Conservation (phyloP, 2,113 vertebrate species). For the Phylloscopus trochilus region DNA sequence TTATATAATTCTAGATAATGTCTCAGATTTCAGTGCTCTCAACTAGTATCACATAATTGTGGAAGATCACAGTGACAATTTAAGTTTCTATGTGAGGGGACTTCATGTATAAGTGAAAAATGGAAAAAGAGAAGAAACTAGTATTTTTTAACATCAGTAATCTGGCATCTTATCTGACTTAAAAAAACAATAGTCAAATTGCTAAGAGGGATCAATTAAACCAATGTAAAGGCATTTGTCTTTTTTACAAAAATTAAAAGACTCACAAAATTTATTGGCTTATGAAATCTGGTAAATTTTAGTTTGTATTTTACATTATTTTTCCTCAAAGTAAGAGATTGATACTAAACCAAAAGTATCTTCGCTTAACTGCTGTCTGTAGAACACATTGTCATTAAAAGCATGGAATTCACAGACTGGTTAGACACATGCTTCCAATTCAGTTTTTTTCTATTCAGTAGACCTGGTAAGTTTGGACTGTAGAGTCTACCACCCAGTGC, state of each 20-base stretch:
- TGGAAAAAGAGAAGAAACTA: background rate
- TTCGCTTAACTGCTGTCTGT: background rate
- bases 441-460: background rate
- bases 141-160: background rate
- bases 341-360: background rate
- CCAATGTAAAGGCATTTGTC: background rate
- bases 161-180: background rate
- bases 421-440: accelerated
- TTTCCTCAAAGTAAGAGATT: background rate
- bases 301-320: background rate
- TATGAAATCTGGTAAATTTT: background rate
- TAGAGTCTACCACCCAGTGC: background rate
- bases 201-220: background rate
- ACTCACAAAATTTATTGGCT: background rate
- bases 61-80: background rate
- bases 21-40: accelerated
- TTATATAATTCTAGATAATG: background rate
- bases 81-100: accelerated
- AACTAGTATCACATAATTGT: background rate
- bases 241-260: background rate
- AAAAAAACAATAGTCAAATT: background rate
- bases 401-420: background rate
- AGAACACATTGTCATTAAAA: background rate
- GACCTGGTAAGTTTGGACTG: background rate
- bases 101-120: background rate